Percentiles rank a stretch among this genome's conserved stretches.
Conservation (phyloP, 2,113 vertebrate species). For the Perca flavescens region DNA sequence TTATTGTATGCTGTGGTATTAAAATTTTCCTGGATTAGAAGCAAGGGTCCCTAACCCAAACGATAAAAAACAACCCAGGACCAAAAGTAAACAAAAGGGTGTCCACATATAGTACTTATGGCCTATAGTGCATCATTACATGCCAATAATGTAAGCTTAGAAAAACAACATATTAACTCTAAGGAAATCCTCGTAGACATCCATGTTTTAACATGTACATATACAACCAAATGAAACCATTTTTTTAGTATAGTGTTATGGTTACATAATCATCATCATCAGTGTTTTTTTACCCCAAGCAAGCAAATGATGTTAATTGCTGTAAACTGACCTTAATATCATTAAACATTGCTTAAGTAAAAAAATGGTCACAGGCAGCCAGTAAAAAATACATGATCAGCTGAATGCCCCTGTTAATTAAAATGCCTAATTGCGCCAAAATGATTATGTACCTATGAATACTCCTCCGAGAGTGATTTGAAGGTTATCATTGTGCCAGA, state of each 20-base stretch:
- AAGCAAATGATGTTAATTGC: not conserved
- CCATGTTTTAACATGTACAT: not conserved
- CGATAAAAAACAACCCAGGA: not conserved
- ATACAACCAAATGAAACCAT: not conserved
- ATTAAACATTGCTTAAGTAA: slow-evolving; percentile 17
- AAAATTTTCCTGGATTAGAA: not conserved
- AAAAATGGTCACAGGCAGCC: slow-evolving; percentile 21
- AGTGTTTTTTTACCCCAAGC: not conserved
- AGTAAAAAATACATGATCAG: slow-evolving; percentile 36
- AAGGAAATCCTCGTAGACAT: not conserved
- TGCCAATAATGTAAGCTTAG: not conserved
- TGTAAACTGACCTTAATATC: slow-evolving; percentile 9
- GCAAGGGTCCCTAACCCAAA: not conserved
- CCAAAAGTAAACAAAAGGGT: not conserved
- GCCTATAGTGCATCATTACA: not conserved
- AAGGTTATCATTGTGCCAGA: slow-evolving; percentile 68
- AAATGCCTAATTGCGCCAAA: slow-evolving; percentile 47
- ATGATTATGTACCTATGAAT: slow-evolving; percentile 64
- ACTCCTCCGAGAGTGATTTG: slow-evolving; percentile 58
- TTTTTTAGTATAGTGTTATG: not conserved
- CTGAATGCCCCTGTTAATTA: slow-evolving; percentile 57
- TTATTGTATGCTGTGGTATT: no score
- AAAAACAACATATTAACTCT: not conserved
- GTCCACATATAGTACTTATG: not conserved
- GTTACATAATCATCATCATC: not conserved